These are phyloP conservation scores for Druceiella hillmani DNA, from an alignment of 2,888 invertebrate genomes.

Conservation along the genomic window DNA sequence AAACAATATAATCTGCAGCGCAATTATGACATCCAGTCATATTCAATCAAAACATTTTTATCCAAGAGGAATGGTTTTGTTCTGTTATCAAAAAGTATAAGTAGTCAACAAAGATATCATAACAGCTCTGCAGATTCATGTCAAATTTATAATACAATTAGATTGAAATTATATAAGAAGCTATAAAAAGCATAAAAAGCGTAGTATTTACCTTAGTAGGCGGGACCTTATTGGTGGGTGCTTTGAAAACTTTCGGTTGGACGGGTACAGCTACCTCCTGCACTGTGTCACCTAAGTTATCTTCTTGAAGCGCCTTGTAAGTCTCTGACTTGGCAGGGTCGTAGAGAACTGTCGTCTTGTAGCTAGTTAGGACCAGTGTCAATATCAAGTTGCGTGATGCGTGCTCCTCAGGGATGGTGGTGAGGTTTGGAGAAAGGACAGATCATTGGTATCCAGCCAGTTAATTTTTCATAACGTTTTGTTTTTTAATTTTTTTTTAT, in stretches of 20 bases:
- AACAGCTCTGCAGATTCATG: too few relatives aligned
- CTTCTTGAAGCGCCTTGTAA: constrained; percentile 80
- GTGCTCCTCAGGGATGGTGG: constrained; percentile 22
- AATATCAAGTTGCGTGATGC: constrained; percentile 21
- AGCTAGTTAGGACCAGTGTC: constrained; percentile 31
- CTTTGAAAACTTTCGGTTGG: constrained; percentile 71
- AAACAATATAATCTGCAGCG: too few relatives aligned
- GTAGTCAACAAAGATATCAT: too few relatives aligned
- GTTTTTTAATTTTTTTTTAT: too few relatives aligned
- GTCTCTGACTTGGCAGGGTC: constrained; percentile 88
- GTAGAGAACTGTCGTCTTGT: constrained; percentile 69
- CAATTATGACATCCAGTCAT: too few relatives aligned
- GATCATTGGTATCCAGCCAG: constrained; percentile 5
- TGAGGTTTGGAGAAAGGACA: constrained; percentile 22
- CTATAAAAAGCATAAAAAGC: constrained; percentile 8
- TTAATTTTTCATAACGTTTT: neutral
- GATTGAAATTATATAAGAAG: too few relatives aligned
- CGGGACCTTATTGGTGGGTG: constrained; percentile 57
- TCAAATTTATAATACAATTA: too few relatives aligned
- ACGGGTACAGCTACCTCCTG: constrained; percentile 68
- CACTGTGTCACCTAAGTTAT: constrained; percentile 57
- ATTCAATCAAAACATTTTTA: too few relatives aligned
- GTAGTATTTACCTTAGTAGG: constrained; percentile 11
- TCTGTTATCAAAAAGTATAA: too few relatives aligned
- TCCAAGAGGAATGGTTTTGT: too few relatives aligned